Percentiles rank a stretch among this genome's conserved stretches.
Evolutionary conservation across 2,888 invertebrate species (phyloP).

Genomic region (Drosophila atripex): DNA sequence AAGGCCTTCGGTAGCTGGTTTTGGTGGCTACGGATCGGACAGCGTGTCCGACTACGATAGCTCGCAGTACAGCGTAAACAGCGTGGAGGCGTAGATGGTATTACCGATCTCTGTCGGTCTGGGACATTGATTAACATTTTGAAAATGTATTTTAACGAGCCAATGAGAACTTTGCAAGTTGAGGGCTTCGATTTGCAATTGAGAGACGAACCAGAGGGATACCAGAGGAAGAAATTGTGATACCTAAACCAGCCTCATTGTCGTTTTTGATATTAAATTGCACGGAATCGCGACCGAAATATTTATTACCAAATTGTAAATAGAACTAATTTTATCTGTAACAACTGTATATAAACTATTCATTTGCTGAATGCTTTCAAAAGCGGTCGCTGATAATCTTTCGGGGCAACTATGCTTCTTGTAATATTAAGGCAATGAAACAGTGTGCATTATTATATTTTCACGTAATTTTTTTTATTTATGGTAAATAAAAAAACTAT

Average conservation of each 20-base stretch:
- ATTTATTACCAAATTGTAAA: conserved; percentile 49
- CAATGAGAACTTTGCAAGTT: conserved; percentile 57
- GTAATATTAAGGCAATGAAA: conserved; percentile 27
- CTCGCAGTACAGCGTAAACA: conserved; percentile 82
- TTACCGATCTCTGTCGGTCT: conserved; percentile 30
- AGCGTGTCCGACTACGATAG: conserved; percentile 82
- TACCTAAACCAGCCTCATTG: conserved; percentile 58
- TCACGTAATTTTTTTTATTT: conserved; percentile 55
- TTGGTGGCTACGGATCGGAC: conserved; percentile 82
- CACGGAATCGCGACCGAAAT: conserved; percentile 18
- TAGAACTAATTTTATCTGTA: conserved; percentile 40
- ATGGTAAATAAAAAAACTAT: conserved; percentile 70
- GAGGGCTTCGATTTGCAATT: conserved; percentile 22
- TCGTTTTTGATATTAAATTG: conserved; percentile 43
- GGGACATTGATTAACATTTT: conserved; percentile 55
- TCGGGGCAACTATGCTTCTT: conserved; percentile 9
- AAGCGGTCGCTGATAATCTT: conserved; percentile 15
- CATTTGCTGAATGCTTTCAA: conserved; percentile 18
- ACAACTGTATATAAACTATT: conserved; percentile 60
- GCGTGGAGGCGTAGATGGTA: conserved; percentile 75
- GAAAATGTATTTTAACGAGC: conserved; percentile 52
- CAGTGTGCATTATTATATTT: conserved; percentile 44
- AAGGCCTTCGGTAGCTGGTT: conserved; percentile 56
- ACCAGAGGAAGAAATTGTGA: conserved; percentile 56
- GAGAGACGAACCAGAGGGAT: conserved; percentile 1